Evolutionary conservation across 2,113 vertebrate species (phyloP).

Genomic region (Campylomormyrus numenius): DNA sequence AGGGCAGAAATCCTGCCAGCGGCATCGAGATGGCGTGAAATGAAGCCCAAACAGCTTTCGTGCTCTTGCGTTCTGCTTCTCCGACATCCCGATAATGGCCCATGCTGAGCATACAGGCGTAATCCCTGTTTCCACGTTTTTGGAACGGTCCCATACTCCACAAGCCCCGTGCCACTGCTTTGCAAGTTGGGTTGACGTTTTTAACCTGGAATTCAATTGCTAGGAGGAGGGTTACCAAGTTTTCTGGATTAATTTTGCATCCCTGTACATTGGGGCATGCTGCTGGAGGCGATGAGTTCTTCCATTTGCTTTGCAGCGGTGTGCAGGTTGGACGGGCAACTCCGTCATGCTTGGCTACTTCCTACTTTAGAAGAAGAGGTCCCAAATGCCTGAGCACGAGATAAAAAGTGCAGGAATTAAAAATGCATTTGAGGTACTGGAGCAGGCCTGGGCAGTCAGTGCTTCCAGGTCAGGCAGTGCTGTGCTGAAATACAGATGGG

Average conservation of each 20-base stretch:
- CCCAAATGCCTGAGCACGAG: neutral
- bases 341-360: neutral
- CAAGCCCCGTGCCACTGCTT: neutral
- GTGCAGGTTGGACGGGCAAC: neutral
- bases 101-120: neutral
- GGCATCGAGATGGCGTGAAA: constrained; percentile 10
- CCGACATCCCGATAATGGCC: neutral
- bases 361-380: neutral
- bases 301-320: neutral
- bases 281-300: neutral
- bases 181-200: neutral
- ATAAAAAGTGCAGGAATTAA: neutral
- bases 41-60: neutral
- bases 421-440: neutral
- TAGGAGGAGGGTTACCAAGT: neutral
- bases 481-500: neutral
- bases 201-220: constrained; percentile 20
- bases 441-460: neutral
- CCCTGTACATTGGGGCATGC: neutral
- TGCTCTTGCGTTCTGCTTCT: neutral
- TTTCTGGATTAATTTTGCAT: constrained; percentile 22
- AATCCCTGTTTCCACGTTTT: neutral
- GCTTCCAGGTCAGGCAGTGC: neutral
- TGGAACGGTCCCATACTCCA: neutral
- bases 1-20: neutral